Percentiles rank a stretch among this genome's conserved stretches.
These are phyloP conservation scores for Lepidochrysops patricia DNA, from an alignment of 2,888 invertebrate species.

Conservation along the genomic window DNA sequence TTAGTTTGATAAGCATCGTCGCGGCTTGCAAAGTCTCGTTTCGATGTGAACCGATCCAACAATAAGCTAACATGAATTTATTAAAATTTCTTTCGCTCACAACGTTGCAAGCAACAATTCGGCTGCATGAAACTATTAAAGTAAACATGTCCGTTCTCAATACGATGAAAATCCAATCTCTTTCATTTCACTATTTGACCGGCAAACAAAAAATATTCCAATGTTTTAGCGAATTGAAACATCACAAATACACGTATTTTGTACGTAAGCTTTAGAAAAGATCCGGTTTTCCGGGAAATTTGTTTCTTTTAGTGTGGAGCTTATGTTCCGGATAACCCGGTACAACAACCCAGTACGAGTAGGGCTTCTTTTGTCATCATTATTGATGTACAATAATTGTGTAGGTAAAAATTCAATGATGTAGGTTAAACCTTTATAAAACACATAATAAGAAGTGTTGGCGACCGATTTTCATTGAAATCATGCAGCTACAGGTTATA, in stretches of 20 bases:
- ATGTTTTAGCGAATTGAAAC: background rate
- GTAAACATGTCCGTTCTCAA: background rate
- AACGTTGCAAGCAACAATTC: too few species aligned
- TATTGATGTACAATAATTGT: background rate
- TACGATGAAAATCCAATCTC: background rate
- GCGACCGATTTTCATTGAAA: too few species aligned
- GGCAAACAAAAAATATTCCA: background rate
- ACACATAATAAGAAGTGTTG: too few species aligned
- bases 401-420: too few species aligned
- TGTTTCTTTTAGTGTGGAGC: background rate
- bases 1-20: too few species aligned
- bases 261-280: conserved; percentile 2
- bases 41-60: too few species aligned
- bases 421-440: too few species aligned
- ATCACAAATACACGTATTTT: background rate
- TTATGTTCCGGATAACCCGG: background rate
- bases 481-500: too few species aligned
- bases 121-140: background rate
- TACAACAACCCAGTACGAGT: background rate
- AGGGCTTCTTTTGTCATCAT: background rate
- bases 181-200: conserved; percentile 3
- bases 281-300: background rate
- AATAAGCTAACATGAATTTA: too few species aligned
- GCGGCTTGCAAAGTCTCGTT: too few species aligned
- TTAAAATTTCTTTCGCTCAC: too few species aligned